Conservation (phyloP, 2,888 invertebrate genomes). For the Philonicus albiceps region DNA sequence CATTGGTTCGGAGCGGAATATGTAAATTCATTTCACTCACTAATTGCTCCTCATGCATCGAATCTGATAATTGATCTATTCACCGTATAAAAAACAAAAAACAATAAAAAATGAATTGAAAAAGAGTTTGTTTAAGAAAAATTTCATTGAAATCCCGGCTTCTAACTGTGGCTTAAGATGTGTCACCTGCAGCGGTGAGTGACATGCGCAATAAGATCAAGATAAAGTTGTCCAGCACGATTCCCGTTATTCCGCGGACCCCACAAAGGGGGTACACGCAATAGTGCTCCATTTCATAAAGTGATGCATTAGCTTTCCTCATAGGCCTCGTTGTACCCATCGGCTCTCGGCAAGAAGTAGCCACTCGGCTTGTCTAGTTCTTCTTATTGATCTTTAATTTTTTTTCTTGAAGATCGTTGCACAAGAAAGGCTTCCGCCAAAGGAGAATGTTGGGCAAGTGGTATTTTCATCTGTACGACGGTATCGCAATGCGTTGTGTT, state of each 20-base stretch:
- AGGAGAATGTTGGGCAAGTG: background rate
- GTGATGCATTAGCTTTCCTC: background rate
- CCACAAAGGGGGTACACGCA: background rate
- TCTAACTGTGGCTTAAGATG: background rate
- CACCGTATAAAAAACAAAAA: background rate
- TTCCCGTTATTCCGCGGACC: background rate
- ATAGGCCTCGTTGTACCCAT: background rate
- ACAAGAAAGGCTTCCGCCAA: background rate
- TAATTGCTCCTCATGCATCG: background rate
- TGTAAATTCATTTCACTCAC: slow-evolving; percentile 6
- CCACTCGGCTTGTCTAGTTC: background rate
- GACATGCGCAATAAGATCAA: background rate
- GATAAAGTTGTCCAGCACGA: background rate
- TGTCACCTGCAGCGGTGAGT: background rate
- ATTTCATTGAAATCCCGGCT: background rate
- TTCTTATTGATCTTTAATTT: background rate
- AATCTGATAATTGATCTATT: background rate
- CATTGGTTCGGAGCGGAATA: background rate
- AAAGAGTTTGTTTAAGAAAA: background rate
- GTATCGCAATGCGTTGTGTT: background rate
- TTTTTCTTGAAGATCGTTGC: background rate
- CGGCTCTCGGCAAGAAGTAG: background rate
- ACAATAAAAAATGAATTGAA: background rate
- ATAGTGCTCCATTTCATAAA: background rate
- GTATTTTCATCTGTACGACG: background rate